These are phyloP conservation scores for Ptyas mucosa DNA, from an alignment of 2,113 vertebrate species.

Conservation along the genomic window DNA sequence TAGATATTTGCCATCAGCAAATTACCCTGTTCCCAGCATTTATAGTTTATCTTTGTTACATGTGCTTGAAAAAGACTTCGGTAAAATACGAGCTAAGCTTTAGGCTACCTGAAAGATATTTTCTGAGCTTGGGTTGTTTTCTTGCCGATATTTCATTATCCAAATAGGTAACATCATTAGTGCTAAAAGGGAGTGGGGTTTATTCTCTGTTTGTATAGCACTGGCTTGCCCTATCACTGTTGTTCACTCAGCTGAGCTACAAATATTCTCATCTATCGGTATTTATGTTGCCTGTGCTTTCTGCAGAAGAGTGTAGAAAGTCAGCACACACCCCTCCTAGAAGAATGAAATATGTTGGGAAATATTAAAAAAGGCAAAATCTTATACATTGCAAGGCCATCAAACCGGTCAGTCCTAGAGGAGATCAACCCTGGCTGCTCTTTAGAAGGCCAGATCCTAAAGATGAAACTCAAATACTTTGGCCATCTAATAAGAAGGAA, in stretches of 20 bases:
- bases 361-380: too few species aligned
- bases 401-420: too few species aligned
- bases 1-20: background rate
- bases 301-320: too few species aligned
- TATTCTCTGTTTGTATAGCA: background rate
- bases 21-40: background rate
- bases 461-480: too few species aligned
- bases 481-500: too few species aligned
- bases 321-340: too few species aligned
- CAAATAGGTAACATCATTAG: background rate
- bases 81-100: slow-evolving; percentile 9
- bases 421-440: too few species aligned
- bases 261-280: background rate
- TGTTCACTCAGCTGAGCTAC: background rate
- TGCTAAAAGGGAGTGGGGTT: background rate
- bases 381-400: too few species aligned
- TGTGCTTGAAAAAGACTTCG: background rate
- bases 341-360: too few species aligned
- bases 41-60: slow-evolving; percentile 7
- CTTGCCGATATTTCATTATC: background rate
- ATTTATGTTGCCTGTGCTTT: background rate
- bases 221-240: background rate
- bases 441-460: too few species aligned
- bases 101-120: background rate
- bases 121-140: background rate